Evolutionary conservation across 2,113 vertebrate genomes (phyloP).

Genomic region (Cottus gobio): DNA sequence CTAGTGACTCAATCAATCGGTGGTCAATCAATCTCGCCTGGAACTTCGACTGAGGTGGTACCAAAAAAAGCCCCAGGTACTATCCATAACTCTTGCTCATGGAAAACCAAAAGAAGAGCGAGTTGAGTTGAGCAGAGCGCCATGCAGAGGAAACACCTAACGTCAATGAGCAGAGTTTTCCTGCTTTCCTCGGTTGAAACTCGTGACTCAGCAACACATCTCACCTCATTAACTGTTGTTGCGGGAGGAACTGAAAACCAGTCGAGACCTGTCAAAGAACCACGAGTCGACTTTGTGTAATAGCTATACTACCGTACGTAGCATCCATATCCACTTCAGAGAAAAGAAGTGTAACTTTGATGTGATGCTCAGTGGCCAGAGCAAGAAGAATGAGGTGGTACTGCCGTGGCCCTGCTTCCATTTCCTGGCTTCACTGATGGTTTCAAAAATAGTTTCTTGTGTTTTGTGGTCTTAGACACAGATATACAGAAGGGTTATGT

Average conservation of each 20-base stretch:
- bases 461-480: slow-evolving; percentile 29
- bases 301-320: not conserved
- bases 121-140: not conserved
- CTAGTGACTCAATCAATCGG: not conserved
- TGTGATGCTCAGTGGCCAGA: not conserved
- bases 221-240: slow-evolving; percentile 8
- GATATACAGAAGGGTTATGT: slow-evolving; percentile 19
- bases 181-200: not conserved
- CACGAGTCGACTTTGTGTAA: slow-evolving; percentile 3
- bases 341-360: not conserved
- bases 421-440: slow-evolving; percentile 16
- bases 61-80: not conserved
- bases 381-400: slow-evolving; percentile 2
- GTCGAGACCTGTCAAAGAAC: not conserved
- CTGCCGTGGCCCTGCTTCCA: not conserved
- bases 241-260: slow-evolving; percentile 18
- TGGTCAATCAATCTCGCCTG: not conserved
- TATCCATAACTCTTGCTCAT: not conserved
- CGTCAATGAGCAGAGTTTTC: slow-evolving; percentile 1
- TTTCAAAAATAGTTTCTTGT: slow-evolving; percentile 24
- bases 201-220: slow-evolving; percentile 25
- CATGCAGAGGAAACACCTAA: not conserved
- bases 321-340: not conserved
- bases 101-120: not conserved
- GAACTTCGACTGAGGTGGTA: not conserved